These are phyloP conservation scores for Prinia subflava DNA, from an alignment of 2,113 vertebrate species.

Conservation along the genomic window DNA sequence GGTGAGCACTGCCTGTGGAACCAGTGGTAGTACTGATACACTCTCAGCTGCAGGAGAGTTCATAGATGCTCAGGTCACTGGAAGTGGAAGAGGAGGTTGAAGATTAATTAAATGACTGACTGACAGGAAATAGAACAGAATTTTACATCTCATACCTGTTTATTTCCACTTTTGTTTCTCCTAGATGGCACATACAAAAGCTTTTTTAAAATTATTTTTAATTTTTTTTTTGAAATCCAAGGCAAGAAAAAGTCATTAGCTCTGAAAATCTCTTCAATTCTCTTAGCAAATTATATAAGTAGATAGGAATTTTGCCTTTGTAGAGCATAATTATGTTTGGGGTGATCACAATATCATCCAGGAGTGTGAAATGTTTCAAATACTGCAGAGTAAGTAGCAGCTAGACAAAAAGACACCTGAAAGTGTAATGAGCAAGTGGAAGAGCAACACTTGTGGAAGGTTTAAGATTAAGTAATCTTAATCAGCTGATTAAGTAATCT, in stretches of 20 bases:
- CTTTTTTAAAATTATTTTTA: no score
- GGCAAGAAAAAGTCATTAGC: neutral
- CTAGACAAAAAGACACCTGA: neutral
- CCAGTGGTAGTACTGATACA: neutral
- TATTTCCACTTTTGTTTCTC: neutral
- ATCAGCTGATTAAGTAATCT: neutral
- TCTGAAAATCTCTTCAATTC: neutral
- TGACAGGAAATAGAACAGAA: neutral
- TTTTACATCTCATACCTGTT: neutral
- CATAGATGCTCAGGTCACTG: constrained; percentile 41
- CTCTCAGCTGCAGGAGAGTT: constrained; percentile 38
- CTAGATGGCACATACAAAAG: neutral
- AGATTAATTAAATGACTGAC: neutral
- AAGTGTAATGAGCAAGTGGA: neutral
- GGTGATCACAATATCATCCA: neutral
- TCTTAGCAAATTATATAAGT: neutral
- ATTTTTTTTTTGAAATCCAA: neutral
- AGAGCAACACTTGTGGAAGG: neutral
- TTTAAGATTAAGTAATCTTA: neutral
- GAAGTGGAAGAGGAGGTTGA: neutral
- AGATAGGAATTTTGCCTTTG: neutral
- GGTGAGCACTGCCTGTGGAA: constrained; percentile 39
- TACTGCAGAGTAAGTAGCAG: neutral
- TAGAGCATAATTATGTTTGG: neutral
- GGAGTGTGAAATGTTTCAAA: neutral